Evolutionary conservation across 2,797 vertebrate genomes (phyloP).

Genomic region (Myotis planiceps): DNA sequence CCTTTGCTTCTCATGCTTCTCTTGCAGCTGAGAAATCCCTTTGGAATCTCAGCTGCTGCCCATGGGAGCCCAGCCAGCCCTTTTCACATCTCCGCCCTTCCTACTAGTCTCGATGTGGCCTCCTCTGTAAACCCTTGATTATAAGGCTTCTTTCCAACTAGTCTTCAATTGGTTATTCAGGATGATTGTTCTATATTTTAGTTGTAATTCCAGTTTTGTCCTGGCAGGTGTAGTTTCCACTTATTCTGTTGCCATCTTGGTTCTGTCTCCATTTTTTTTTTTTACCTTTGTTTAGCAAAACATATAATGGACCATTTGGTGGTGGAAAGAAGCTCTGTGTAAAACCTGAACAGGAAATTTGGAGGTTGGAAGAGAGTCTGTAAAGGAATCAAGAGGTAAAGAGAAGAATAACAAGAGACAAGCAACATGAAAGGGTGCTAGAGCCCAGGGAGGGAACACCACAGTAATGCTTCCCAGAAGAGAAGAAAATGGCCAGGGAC

Average conservation of each 20-base stretch:
- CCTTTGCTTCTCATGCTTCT: background rate
- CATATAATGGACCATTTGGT: background rate
- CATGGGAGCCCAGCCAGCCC: background rate
- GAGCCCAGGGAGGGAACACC: background rate
- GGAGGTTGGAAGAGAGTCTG: background rate
- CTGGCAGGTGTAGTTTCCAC: background rate
- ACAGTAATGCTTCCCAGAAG: background rate
- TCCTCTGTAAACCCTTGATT: background rate
- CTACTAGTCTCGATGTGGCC: background rate
- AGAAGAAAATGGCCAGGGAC: background rate
- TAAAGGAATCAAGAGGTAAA: background rate
- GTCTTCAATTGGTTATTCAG: background rate
- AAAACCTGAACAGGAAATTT: background rate
- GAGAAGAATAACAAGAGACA: background rate
- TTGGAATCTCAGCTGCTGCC: background rate
- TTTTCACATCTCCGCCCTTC: background rate
- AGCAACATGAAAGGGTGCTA: background rate
- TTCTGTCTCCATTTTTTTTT: background rate
- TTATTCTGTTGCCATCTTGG: background rate
- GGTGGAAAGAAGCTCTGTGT: background rate
- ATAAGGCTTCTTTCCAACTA: background rate
- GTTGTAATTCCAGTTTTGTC: background rate
- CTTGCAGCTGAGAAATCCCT: background rate
- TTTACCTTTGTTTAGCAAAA: conserved; percentile 41
- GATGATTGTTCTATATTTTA: background rate